These are phyloP conservation scores for Poecile atricapillus DNA, from an alignment of 2,113 vertebrate genomes.

Conservation along the genomic window DNA sequence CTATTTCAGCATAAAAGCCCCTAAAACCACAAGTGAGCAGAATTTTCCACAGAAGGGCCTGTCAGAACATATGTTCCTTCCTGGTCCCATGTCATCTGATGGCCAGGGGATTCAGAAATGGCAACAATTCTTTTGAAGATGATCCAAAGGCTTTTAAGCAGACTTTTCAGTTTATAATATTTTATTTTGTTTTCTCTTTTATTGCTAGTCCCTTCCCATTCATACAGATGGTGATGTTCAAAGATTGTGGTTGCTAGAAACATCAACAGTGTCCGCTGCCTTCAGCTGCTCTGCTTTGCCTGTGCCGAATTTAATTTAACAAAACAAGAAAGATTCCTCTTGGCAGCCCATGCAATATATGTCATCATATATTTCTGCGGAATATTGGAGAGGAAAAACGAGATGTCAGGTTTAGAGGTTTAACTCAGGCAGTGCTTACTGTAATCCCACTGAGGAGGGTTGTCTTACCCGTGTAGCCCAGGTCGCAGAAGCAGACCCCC, in stretches of 20 bases:
- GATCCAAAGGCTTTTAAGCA: constrained; percentile 49
- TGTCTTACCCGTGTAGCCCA: constrained; percentile 89
- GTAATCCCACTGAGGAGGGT: neutral
- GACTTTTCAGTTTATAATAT: constrained; percentile 35
- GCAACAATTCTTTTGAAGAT: constrained; percentile 44
- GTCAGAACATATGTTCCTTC: constrained; percentile 44
- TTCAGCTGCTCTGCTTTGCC: constrained; percentile 22
- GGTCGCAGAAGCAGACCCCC: constrained; percentile 96
- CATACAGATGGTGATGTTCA: constrained; percentile 28
- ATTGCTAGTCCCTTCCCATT: constrained; percentile 11
- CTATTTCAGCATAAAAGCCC: neutral
- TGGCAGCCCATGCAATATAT: neutral
- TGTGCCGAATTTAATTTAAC: neutral
- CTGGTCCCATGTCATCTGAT: constrained; percentile 40
- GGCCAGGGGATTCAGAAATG: constrained; percentile 11
- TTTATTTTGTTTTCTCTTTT: constrained; percentile 54
- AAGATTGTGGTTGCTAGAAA: neutral
- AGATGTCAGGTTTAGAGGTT: neutral
- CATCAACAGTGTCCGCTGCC: neutral
- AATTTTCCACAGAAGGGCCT: constrained; percentile 26
- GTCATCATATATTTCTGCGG: neutral
- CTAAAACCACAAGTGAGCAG: constrained; percentile 12
- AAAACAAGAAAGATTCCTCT: neutral
- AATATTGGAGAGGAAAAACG: neutral
- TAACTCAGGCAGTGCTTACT: neutral